Base-by-base conservation (phyloP, 2,113 vertebrate genomes). In the Colossoma macropomum region DNA sequence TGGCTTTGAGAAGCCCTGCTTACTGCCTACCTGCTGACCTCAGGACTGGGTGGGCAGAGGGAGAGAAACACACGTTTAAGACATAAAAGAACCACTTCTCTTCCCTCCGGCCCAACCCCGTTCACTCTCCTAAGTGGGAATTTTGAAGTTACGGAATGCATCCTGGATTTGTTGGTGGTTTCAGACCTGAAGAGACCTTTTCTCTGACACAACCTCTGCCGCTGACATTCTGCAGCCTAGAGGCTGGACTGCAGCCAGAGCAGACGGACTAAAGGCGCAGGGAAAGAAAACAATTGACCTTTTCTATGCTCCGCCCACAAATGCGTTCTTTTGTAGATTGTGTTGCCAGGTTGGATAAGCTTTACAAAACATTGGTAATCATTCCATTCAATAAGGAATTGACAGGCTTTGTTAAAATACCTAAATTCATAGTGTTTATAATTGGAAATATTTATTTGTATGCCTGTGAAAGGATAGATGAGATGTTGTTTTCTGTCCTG, bases 81-180 rank as follows among this genome's bases (percentile, higher is more conserved):
- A 80, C 72, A 32, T 69, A 38, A 72, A 23, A 77, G 80, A 72
- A 38, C 73, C 62, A 52, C 75, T 77, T 84, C 34, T 45, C 1
- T 71, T 52, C 60, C 54, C 68, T 81, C 38, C 5, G 23, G 32
- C 23, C 27, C 62, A 85, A 59, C 41, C 71, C 66, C 48, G 54
- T 84, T 48, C 75, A 70, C 75, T 88, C 80, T 73, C 75, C 84
- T 76, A 84, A 86, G 87, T 84, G 84, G 87, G 82, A 90, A 91
- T 93, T 88, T 86, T 88, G 89, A 91, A 92, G 88, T 89, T 89
- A 89, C 88, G 93, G 93, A 95, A 94, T 94, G 92, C 91, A 82
- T 91, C 90, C 89, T 86, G 84, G 86, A 89, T 85, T 79, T 83
- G 80, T 89, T 73, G 84, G 85, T 88, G 89, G 89, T 85, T 79